Conservation (phyloP, 2,797 vertebrate species). For the Myotis daubentonii region DNA sequence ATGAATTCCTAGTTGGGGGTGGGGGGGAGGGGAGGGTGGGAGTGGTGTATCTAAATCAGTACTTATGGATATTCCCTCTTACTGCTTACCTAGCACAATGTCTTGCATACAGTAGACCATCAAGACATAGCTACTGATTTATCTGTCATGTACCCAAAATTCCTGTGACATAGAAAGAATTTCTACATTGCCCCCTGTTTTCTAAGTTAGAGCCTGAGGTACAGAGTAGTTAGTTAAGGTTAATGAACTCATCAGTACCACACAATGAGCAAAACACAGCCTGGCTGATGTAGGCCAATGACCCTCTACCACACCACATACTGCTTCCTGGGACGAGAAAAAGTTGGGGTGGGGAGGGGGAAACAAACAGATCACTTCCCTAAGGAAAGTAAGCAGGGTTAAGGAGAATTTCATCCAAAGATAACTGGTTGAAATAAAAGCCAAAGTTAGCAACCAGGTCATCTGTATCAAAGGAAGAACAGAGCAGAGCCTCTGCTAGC, state of each 20-base stretch:
- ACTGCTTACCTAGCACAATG: background rate
- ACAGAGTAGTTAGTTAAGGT: background rate
- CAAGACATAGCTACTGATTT: background rate
- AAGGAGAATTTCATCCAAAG: background rate
- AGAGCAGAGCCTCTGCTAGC: background rate
- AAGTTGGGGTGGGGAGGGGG: accelerated
- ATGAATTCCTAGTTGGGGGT: background rate
- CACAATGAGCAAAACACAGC: background rate
- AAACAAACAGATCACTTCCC: background rate
- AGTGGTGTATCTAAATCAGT: background rate
- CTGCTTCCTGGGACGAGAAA: background rate
- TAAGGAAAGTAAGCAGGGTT: background rate
- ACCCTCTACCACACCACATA: background rate
- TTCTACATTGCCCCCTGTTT: background rate
- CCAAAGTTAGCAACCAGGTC: conserved; percentile 5
- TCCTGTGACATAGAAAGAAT: background rate
- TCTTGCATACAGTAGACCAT: background rate
- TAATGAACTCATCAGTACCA: background rate
- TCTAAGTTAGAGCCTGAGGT: background rate
- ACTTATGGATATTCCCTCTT: background rate
- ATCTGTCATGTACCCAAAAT: background rate
- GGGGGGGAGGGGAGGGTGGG: background rate
- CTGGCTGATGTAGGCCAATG: background rate
- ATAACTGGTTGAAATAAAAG: background rate
- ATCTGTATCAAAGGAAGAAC: background rate